Evolutionary conservation across 2,797 vertebrate species (phyloP), one percentile per base, ranked within the genome.

Genomic region (Oreochromis grahami): DNA sequence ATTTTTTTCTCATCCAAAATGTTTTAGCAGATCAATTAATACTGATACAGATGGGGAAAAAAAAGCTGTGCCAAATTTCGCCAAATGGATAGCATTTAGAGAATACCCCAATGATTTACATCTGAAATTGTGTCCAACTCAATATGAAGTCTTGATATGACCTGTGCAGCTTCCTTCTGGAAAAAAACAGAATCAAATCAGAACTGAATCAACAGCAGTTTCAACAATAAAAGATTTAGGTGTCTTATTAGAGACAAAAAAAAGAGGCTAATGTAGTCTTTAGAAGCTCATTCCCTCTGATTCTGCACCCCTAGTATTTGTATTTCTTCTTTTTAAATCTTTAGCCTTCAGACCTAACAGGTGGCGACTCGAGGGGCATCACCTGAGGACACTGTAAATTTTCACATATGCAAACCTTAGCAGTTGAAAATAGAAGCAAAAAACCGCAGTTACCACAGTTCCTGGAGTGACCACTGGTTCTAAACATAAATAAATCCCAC

Each of bases 11-110:
- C 29, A 34, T 12, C 8, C 24, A 48, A 72, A 45, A 45, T 19
- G 56, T 72, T 72, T 48, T 48, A 72, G 68, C 41, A 17, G 8
- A 17, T 7, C 6, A 48, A 19, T 48, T 45, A 48, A 48, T 72
- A 11, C 38, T 26, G 2, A 19, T 29, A 26, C 41, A 70, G 14
- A 45, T 45, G 9, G 0, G 9, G 0, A 1, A 3, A 43, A 29
- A 32, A 45, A 52, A 5, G 58, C 58, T 19, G 41, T 12, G 41
- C 6, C 24, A 45, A 34, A 58, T 72, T 29, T 72, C 0, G 4
- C 24, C 41, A 45, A 29, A 0, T 72, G 8, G 24, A 26, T 45
- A 43, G 36, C 36, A 68, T 68, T 68, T 68, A 5, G 41, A 70
- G 14, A 48, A 72, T 72, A 48, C 14, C 24, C 0, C 15, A 19